A percentile compares a stretch with the other conserved stretches of the same genome.
Evolutionary conservation across 2,888 invertebrate species (phyloP).

Genomic region (Amphipyra berbera): DNA sequence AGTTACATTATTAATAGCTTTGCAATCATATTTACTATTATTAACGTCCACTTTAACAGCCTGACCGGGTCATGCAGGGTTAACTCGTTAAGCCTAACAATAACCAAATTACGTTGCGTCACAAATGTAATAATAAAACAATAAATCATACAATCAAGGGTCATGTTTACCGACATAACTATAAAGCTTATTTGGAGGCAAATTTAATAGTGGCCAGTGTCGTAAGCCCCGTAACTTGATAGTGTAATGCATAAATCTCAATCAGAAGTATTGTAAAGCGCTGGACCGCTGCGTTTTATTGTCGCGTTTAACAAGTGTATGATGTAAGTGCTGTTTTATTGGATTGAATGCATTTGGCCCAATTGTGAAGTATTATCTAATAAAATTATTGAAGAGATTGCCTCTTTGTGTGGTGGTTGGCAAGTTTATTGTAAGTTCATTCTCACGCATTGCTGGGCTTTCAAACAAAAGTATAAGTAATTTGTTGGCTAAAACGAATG

Average conservation of each 20-base stretch:
- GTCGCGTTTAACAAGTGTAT: slow-evolving; percentile 48
- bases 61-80: slow-evolving; percentile 47
- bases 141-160: slow-evolving; percentile 62
- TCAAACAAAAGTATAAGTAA: neutral
- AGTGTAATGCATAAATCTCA: slow-evolving; percentile 68
- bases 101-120: slow-evolving; percentile 55
- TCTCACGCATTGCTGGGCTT: slow-evolving; percentile 37
- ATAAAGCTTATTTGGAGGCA: slow-evolving; percentile 48
- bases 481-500: neutral
- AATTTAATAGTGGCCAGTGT: slow-evolving; percentile 49
- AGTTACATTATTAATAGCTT: slow-evolving; percentile 12
- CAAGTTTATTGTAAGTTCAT: slow-evolving; percentile 1
- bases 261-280: slow-evolving; percentile 63
- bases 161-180: slow-evolving; percentile 63
- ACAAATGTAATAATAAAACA: slow-evolving; percentile 61
- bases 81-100: slow-evolving; percentile 54
- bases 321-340: slow-evolving; percentile 54
- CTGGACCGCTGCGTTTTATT: slow-evolving; percentile 54
- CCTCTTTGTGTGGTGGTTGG: slow-evolving; percentile 12
- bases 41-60: slow-evolving; percentile 34
- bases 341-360: slow-evolving; percentile 45
- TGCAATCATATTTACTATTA: slow-evolving; percentile 32
- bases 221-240: slow-evolving; percentile 52
- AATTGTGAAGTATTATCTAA: slow-evolving; percentile 55
- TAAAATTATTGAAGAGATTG: slow-evolving; percentile 44